Evolutionary conservation across 2,797 vertebrate genomes (phyloP).

Genomic region (Mormyrops boulengeri): DNA sequence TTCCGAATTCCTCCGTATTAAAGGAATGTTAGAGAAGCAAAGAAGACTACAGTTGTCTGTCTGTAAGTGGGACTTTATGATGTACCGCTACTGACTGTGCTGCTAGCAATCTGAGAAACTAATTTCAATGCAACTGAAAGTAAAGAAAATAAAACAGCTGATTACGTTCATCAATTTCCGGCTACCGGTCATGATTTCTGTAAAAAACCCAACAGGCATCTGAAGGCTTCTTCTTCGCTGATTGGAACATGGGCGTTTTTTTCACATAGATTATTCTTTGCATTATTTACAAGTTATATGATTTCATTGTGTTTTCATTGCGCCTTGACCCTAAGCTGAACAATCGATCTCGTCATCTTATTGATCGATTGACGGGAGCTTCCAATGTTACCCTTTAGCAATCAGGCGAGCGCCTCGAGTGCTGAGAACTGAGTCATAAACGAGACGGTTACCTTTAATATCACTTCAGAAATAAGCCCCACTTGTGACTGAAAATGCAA

Average conservation of each 20-base stretch:
- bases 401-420: background rate
- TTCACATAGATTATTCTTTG: background rate
- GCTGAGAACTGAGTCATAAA: background rate
- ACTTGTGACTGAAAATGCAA: background rate
- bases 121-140: background rate
- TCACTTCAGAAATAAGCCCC: background rate
- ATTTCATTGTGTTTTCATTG: background rate
- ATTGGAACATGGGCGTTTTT: background rate
- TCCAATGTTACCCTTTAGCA: background rate
- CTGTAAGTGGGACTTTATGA: background rate
- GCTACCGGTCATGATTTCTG: background rate
- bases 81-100: background rate
- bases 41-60: background rate
- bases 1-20: background rate
- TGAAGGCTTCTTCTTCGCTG: background rate
- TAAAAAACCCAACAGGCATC: background rate
- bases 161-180: background rate
- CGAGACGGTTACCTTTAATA: background rate
- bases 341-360: background rate
- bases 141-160: background rate
- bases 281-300: background rate
- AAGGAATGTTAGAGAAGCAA: background rate
- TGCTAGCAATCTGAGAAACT: background rate
- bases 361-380: background rate
- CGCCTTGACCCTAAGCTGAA: background rate